Base-by-base conservation (phyloP, 2,797 vertebrate species). In the Protosalanx chinensis region DNA sequence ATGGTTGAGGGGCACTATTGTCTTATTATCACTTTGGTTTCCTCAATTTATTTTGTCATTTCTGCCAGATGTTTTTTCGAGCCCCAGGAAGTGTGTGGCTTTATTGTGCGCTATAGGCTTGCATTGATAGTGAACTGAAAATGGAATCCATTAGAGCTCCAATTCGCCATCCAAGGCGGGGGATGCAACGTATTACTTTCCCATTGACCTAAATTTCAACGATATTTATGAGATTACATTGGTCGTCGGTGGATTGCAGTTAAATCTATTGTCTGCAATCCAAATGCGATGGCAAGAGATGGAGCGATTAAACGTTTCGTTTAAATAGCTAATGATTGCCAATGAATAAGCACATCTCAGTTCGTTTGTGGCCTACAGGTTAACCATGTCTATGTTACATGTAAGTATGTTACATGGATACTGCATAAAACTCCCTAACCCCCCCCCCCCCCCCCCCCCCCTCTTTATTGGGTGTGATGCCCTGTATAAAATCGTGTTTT, bases 131-230 rank as follows among this genome's bases (percentile, higher is more conserved):
- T 72, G 74, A 63, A 80, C 70, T 73, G 76, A 85, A 86, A 80
- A 88, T 81, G 84, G 78, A 84, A 72, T 1, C 77, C 41, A 74
- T 77, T 76, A 72, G 75, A 76, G 72, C 71, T 65, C 64, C 16
- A 59, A 72, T 75, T 77, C 62, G 37, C 81, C 73, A 79, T 79
- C 81, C 71, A 76, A 76, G 78, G 81, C 81, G 10, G 68, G 68
- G 49, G 63, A 66, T 73, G 64, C 20, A 80, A 58, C 70, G 8
- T 51, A 68, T 82, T 75, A 80, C 79, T 84, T 81, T 79, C 41
- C 73, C 83, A 84, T 51, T 87, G 88, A 88, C 85, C 83, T 83
- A 77, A 83, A 85, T 88, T 53, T 75, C 74, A 84, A 76, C 71
- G 73, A 81, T 76, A 75, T 82, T 75, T n/a, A 65, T 32, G 8